Percentiles rank a stretch among this genome's conserved stretches.
Evolutionary conservation across 2,888 invertebrate genomes (phyloP).

Genomic region (Brachylomia viminalis): DNA sequence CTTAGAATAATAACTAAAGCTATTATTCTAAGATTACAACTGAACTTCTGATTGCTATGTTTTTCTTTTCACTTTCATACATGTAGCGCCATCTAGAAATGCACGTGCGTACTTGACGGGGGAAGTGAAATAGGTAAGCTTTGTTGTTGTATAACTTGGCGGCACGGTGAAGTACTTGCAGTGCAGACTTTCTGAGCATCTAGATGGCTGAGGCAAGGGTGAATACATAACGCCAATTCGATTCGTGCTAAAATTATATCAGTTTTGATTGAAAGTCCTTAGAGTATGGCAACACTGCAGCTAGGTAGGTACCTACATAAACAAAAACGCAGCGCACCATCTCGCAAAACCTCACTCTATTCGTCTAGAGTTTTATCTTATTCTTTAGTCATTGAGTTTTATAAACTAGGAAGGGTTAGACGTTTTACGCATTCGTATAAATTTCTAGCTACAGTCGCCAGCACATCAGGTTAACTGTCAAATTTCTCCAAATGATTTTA

Average conservation of each 20-base stretch:
- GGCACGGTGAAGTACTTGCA: no score
- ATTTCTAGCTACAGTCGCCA: no score
- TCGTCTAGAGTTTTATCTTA: background rate
- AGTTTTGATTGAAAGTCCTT: background rate
- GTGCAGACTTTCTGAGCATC: background rate
- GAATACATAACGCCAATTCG: background rate
- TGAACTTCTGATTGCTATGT: background rate
- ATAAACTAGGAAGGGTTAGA: no score
- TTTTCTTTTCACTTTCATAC: background rate
- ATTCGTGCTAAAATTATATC: background rate
- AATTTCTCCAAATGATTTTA: no score
- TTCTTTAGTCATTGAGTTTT: no score
- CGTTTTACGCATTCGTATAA: no score
- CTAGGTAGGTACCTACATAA: background rate
- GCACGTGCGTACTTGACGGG: background rate
- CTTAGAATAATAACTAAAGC: no score
- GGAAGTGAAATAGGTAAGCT: background rate
- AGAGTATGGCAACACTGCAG: background rate
- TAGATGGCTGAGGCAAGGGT: no score
- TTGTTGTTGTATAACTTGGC: background rate
- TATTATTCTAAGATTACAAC: background rate
- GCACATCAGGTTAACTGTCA: no score
- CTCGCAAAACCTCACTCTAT: background rate
- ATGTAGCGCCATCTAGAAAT: constrained; percentile 37
- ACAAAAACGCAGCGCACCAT: background rate